phyloP scores from a whole-genome alignment of 2,888 invertebrate species.

The Eristalis arbustorum region DNA sequence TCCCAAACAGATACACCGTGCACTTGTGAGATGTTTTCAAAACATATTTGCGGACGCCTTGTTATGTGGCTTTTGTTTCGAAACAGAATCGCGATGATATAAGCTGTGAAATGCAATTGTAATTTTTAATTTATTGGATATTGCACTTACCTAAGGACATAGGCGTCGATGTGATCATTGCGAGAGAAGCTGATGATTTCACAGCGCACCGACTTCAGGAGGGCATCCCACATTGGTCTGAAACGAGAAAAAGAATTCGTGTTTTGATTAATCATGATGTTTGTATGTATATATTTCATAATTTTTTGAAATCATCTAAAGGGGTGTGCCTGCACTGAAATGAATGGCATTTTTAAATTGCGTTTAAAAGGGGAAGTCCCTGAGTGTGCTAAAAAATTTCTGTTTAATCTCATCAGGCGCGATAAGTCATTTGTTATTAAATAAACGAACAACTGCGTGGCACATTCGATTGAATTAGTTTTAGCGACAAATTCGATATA shows the following conservation, averaged over 20 bases:
- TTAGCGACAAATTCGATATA: no score
- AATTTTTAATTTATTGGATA: neutral
- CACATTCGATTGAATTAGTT: no score
- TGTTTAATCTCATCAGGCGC: neutral
- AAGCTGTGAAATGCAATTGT: neutral
- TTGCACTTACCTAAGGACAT: constrained; percentile 92
- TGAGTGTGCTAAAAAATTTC: neutral
- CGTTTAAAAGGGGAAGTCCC: neutral
- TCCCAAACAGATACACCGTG: neutral
- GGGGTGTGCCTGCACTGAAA: neutral
- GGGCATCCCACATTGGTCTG: constrained; percentile 92
- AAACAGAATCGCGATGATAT: neutral
- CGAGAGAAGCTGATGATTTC: constrained; percentile 95
- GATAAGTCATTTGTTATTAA: neutral
- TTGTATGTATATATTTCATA: no score
- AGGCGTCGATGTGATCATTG: constrained; percentile 95
- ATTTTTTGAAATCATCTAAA: neutral
- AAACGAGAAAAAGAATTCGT: constrained; percentile 75
- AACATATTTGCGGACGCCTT: neutral
- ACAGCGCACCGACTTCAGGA: constrained; percentile 94
- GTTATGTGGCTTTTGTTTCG: neutral
- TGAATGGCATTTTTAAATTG: neutral
- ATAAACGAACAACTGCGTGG: no score
- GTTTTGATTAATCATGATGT: neutral
- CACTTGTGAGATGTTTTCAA: constrained; percentile 15